A percentile compares a stretch with the other conserved stretches of the same genome.
Evolutionary conservation across 2,888 invertebrate genomes (phyloP).

Genomic region (Chromoteleia sp.): DNA sequence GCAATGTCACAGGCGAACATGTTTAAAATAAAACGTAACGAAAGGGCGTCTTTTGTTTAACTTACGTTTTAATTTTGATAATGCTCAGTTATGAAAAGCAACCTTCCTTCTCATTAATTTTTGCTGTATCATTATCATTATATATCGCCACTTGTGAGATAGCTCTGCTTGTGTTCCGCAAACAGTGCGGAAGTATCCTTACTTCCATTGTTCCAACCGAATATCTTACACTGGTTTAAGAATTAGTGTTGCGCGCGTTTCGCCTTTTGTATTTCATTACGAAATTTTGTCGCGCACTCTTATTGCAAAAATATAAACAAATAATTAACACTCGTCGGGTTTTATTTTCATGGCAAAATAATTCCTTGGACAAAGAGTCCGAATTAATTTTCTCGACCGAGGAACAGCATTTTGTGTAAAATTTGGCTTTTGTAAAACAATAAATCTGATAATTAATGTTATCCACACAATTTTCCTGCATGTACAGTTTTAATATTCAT

Average conservation of each 20-base stretch:
- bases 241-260: slow-evolving; percentile 25
- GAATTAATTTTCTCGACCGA: neutral
- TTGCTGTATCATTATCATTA: slow-evolving; percentile 54
- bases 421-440: slow-evolving; percentile 13
- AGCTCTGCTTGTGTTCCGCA: slow-evolving; percentile 47
- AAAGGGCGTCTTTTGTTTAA: slow-evolving; percentile 15
- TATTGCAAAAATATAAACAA: slow-evolving; percentile 1
- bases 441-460: slow-evolving; percentile 13
- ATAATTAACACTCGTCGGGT: too few species aligned
- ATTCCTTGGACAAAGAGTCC: too few species aligned
- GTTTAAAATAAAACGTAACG: slow-evolving; percentile 14
- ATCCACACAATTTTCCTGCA: slow-evolving; percentile 1
- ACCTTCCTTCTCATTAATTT: slow-evolving; percentile 48
- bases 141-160: slow-evolving; percentile 45
- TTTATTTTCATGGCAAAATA: too few species aligned
- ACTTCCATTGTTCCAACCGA: slow-evolving; percentile 53
- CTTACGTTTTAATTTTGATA: slow-evolving; percentile 36
- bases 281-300: slow-evolving; percentile 7
- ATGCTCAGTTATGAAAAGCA: slow-evolving; percentile 35
- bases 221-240: slow-evolving; percentile 53
- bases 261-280: slow-evolving; percentile 16
- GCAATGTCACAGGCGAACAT: slow-evolving; percentile 3
- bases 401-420: too few species aligned
- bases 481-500: slow-evolving; percentile 34
- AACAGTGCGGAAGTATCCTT: slow-evolving; percentile 53